Conservation (phyloP, 1,140 invertebrate genomes). For the Belonocnema kinseyi region DNA sequence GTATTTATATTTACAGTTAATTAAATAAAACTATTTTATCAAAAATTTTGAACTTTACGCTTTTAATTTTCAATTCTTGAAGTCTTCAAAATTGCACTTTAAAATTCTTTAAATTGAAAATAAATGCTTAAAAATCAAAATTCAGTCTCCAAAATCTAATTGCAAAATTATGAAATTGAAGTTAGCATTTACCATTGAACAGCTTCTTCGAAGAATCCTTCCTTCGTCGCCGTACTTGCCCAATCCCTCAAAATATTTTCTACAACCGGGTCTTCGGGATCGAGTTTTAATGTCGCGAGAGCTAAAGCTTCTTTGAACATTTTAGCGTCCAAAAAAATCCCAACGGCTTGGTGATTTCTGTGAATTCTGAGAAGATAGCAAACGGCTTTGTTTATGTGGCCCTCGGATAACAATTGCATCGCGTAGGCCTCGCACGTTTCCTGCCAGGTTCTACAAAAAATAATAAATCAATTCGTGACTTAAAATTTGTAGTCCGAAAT, state of each 20-base stretch:
- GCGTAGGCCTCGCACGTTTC: conserved; percentile 80
- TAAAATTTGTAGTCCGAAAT: too few species aligned
- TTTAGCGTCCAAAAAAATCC: conserved; percentile 73
- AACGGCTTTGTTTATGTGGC: conserved; percentile 76
- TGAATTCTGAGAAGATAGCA: conserved; percentile 79
- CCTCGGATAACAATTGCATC: conserved; percentile 77
- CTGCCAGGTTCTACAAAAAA: conserved; percentile 72
- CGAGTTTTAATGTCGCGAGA: conserved; percentile 77
- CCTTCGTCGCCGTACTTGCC: conserved; percentile 69
- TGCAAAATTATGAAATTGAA: conserved; percentile 13
- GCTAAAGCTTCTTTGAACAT: conserved; percentile 80
- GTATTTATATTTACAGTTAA: too few species aligned
- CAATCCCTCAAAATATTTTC: conserved; percentile 76
- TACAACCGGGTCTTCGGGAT: conserved; percentile 75
- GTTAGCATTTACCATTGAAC: conserved; percentile 77
- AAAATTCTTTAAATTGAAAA: too few species aligned
- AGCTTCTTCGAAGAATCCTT: conserved; percentile 78
- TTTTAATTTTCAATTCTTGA: too few species aligned
- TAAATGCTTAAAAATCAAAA: too few species aligned
- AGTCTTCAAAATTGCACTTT: too few species aligned
- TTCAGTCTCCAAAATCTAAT: too few species aligned
- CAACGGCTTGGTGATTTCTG: conserved; percentile 77
- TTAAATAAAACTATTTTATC: too few species aligned
- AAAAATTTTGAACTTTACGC: too few species aligned
- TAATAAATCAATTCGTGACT: too few species aligned